Percentiles rank a stretch among this genome's conserved stretches.
Evolutionary conservation across 1,140 invertebrate genomes (phyloP).

Genomic region (Melanaphis sacchari): DNA sequence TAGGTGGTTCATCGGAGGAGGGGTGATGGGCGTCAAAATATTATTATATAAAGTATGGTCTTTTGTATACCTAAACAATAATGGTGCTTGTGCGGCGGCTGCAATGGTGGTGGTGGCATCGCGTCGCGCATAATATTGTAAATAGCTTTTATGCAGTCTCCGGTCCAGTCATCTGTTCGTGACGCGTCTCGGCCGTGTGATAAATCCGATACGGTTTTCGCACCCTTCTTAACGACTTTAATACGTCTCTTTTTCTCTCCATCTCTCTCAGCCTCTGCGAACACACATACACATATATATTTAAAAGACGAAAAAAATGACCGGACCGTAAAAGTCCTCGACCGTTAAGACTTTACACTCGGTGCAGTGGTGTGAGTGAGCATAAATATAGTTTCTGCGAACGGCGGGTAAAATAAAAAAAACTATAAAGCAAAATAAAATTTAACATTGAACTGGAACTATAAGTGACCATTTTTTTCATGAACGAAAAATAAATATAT

Average conservation of each 20-base stretch:
- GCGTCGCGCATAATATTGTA: constrained; percentile 38
- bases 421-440: constrained; percentile 12
- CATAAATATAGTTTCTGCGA: not conserved
- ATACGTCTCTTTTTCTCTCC: not conserved
- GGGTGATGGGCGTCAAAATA: not conserved
- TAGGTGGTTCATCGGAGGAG: not conserved
- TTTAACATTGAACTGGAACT: not conserved
- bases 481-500: not conserved
- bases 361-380: not conserved
- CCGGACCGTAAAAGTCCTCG: constrained; percentile 37
- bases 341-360: constrained; percentile 37
- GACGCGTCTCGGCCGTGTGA: constrained; percentile 39
- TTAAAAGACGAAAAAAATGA: not conserved
- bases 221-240: constrained; percentile 44
- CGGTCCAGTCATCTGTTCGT: constrained; percentile 26
- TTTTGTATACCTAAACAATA: not conserved
- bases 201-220: constrained; percentile 44
- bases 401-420: not conserved
- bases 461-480: not conserved
- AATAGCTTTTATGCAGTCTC: constrained; percentile 43
- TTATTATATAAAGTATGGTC: not conserved
- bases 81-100: not conserved
- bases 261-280: not conserved
- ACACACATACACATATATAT: not conserved
- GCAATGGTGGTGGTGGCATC: not conserved